Percentiles rank a stretch among this genome's conserved stretches.
phyloP scores from a whole-genome alignment of 2,888 invertebrate genomes.

The Bellardia pandia region DNA sequence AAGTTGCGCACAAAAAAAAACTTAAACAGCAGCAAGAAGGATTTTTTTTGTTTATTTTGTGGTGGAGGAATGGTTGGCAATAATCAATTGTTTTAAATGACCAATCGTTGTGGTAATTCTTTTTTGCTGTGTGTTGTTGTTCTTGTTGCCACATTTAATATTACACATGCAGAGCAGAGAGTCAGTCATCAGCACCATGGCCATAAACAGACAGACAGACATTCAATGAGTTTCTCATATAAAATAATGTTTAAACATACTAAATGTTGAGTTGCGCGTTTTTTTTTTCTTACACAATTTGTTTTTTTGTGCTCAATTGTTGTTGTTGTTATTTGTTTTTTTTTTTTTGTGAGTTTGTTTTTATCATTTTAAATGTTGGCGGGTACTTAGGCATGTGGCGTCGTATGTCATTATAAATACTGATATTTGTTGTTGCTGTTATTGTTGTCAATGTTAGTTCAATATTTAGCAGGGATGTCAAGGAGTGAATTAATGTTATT shows the following conservation, averaged over 20 bases:
- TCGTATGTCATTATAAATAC: slow-evolving; percentile 82
- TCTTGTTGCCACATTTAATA: slow-evolving; percentile 66
- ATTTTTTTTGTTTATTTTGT: slow-evolving; percentile 33
- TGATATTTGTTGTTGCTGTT: slow-evolving; percentile 68
- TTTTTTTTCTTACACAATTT: slow-evolving; percentile 59
- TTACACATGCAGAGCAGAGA: slow-evolving; percentile 72
- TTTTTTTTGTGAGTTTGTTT: slow-evolving; percentile 50
- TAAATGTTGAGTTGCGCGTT: slow-evolving; percentile 31
- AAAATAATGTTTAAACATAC: slow-evolving; percentile 62
- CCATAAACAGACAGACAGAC: slow-evolving; percentile 42
- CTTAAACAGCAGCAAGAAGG: background rate
- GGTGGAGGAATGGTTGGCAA: slow-evolving; percentile 68
- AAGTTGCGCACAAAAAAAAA: slow-evolving; percentile 29
- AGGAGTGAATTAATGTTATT: background rate
- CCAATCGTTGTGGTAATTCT: slow-evolving; percentile 72
- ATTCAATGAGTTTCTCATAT: slow-evolving; percentile 43
- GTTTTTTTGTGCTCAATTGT: slow-evolving; percentile 52
- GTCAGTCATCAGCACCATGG: slow-evolving; percentile 72
- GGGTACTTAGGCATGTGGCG: slow-evolving; percentile 81
- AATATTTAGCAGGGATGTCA: slow-evolving; percentile 26
- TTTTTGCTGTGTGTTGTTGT: slow-evolving; percentile 36
- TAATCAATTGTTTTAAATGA: slow-evolving; percentile 74
- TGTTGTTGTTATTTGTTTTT: slow-evolving; percentile 15
- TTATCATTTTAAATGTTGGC: slow-evolving; percentile 71
- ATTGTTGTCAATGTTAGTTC: slow-evolving; percentile 55